phyloP scores from a whole-genome alignment of 2,113 vertebrate genomes.

The Meleagris gallopavo region DNA sequence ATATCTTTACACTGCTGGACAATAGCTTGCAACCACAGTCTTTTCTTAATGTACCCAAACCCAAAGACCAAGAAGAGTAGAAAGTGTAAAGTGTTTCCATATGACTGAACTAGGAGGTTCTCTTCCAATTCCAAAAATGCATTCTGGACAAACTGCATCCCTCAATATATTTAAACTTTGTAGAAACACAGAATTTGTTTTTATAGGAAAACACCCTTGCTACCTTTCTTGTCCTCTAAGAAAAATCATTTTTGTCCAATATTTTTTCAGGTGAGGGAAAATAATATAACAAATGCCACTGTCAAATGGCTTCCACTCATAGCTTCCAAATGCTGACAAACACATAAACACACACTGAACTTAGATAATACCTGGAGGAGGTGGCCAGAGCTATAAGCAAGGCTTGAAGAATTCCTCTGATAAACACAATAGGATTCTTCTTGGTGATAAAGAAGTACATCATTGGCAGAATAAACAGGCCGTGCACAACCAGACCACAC shows the following conservation, averaged over 20 bases:
- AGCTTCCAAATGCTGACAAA: neutral
- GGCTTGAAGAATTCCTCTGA: constrained; percentile 96
- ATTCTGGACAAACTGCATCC: no score
- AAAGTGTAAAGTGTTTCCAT: constrained; percentile 21
- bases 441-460: constrained; percentile 97
- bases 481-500: constrained; percentile 91
- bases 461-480: constrained; percentile 92
- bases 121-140: no score
- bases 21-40: constrained; percentile 37
- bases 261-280: neutral
- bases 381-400: constrained; percentile 96
- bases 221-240: neutral
- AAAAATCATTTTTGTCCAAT: neutral
- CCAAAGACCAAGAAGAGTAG: neutral
- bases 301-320: neutral
- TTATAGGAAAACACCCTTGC: neutral
- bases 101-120: neutral
- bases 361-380: constrained; percentile 88
- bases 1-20: constrained; percentile 26
- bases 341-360: neutral
- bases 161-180: neutral
- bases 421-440: constrained; percentile 97
- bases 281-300: neutral
- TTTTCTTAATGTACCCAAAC: neutral
- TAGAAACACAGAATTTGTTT: neutral